These are phyloP conservation scores for Zosterops japonicus DNA, from an alignment of 2,113 vertebrate genomes.

Conservation along the genomic window DNA sequence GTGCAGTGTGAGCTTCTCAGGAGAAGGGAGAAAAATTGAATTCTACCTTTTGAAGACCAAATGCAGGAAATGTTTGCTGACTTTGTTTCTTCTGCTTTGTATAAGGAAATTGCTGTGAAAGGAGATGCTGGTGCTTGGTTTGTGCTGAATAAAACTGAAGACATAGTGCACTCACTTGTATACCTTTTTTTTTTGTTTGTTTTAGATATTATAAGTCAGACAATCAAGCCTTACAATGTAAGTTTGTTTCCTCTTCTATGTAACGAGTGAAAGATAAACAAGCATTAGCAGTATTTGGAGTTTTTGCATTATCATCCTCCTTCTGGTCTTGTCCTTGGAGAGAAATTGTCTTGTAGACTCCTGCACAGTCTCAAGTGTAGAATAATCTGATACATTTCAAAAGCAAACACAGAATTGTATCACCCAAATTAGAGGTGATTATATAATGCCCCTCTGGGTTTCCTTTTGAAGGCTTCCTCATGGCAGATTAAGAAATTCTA, in stretches of 20 bases:
- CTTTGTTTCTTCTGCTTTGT: background rate
- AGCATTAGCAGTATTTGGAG: background rate
- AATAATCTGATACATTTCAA: background rate
- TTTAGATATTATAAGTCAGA: slow-evolving; percentile 90
- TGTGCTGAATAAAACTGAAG: background rate
- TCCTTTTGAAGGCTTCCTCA: background rate
- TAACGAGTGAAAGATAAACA: background rate
- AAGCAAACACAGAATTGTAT: background rate
- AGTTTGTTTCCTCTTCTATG: slow-evolving; percentile 68
- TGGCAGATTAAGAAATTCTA: background rate
- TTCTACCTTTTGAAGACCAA: background rate
- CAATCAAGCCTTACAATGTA: slow-evolving; percentile 93
- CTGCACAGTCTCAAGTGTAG: background rate
- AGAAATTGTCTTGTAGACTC: background rate
- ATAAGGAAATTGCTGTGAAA: background rate
- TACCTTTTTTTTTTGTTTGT: background rate
- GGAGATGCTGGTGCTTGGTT: background rate
- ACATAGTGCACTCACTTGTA: background rate
- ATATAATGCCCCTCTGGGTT: background rate
- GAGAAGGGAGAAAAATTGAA: background rate
- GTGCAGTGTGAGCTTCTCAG: background rate
- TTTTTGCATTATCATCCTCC: background rate
- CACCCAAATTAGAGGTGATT: background rate
- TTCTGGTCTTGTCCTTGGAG: background rate
- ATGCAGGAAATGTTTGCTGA: background rate